Evolutionary conservation across 1,140 invertebrate genomes (phyloP), one percentile per base, ranked within the genome.

Genomic region (Cotesia glomerata): DNA sequence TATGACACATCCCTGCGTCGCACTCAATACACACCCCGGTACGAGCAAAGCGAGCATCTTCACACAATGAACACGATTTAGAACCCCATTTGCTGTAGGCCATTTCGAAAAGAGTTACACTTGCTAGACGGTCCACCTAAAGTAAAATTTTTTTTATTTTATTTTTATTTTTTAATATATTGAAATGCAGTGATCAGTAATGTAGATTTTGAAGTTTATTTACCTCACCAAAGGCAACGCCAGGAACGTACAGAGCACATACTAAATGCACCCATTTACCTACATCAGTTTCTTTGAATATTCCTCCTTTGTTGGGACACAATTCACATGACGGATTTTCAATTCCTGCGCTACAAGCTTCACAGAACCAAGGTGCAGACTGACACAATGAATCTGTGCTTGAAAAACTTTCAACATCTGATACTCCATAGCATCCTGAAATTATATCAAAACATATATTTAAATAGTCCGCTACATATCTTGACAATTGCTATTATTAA

Each of bases 321-420:
- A 97, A 85, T 86, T 97, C 95, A 84, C 95, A 97, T 14, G 89
- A 90, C 0, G 97, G 96, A 86, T 95, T 93, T 34, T 90, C 91
- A 7, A 95, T 91, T 1, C 95, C 95, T 52, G 95, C 96, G 81
- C 95, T 96, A 78, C 97, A 98, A n/a, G 96, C 95, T 87, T 99
- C 97, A 88, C 97, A 99, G 86, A 98, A 98, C 97, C 97, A 99
- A 0, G 97, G 97, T 77, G 97, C 97, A 1, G 97, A 98, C 49
- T 96, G 96, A 63, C 95, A 95, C 0, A 95, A 93, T 7, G 96
- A 98, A 68, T 94, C 93, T 14, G 94, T 95, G 81, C 95, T 96
- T 2, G 94, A 94, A 71, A 96, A 91, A 88, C 96, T 97, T 34
- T 94, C 93, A 36, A 93, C 93, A 80, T 98, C 97, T 59, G 95